Conservation (phyloP, 1,140 invertebrate genomes). For the Eciton burchellii region DNA sequence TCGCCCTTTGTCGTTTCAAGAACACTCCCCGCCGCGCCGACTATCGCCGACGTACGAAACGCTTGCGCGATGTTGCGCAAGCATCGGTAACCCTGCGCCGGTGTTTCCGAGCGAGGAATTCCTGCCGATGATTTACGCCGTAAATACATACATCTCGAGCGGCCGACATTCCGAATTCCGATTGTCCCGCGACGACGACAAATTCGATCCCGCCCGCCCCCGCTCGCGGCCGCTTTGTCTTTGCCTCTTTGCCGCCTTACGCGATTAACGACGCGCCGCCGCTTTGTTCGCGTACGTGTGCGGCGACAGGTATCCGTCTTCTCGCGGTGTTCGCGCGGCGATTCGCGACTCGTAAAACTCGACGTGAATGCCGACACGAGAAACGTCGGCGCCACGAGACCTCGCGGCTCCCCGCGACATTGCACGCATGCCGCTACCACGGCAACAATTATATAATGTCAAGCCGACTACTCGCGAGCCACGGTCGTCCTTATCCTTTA, state of each 20-base stretch:
- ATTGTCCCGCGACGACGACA: slow-evolving; percentile 1
- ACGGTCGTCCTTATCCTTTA: slow-evolving; percentile 21
- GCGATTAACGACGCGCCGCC: slow-evolving; percentile 18
- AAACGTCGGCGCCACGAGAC: background rate
- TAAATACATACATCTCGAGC: slow-evolving; percentile 2
- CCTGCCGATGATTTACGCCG: slow-evolving; percentile 6
- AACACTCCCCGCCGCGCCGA: slow-evolving; percentile 28
- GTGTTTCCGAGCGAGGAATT: slow-evolving; percentile 52
- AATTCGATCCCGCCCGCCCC: slow-evolving; percentile 33
- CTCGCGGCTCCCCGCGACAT: slow-evolving; percentile 1
- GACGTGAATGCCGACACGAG: slow-evolving; percentile 21
- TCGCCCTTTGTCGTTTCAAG: slow-evolving; percentile 11
- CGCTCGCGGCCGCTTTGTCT: background rate
- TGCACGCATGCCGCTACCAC: background rate
- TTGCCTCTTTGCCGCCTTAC: slow-evolving; percentile 14
- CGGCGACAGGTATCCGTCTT: slow-evolving; percentile 12
- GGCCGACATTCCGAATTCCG: slow-evolving; percentile 15
- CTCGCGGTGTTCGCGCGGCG: background rate
- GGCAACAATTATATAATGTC: slow-evolving; percentile 35
- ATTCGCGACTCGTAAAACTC: slow-evolving; percentile 42
- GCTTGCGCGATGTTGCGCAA: slow-evolving; percentile 63
- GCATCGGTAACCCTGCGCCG: background rate
- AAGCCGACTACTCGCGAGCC: background rate
- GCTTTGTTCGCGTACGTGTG: slow-evolving; percentile 38
- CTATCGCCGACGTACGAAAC: slow-evolving; percentile 31